Conservation (phyloP, 2,888 invertebrate genomes). For the Dilophus febrilis region DNA sequence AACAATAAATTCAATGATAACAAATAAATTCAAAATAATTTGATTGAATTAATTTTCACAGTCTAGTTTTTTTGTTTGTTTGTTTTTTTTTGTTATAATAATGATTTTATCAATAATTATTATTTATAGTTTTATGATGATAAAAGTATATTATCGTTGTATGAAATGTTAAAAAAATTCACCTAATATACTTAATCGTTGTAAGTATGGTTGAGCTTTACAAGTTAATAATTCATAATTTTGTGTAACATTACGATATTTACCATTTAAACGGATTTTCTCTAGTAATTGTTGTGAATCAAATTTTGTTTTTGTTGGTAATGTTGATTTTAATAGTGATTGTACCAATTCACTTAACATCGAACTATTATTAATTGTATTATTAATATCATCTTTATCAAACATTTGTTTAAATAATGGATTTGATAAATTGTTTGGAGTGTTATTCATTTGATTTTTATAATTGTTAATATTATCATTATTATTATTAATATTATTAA, state of each 20-base stretch:
- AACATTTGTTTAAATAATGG: neutral
- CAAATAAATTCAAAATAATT: no score
- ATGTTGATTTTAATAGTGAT: conserved; percentile 36
- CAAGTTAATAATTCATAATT: conserved; percentile 59
- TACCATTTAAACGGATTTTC: conserved; percentile 46
- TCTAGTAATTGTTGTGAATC: conserved; percentile 57
- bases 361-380: conserved; percentile 14
- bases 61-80: no score
- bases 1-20: no score
- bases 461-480: no score
- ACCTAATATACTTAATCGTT: conserved; percentile 59
- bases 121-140: no score
- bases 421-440: conserved; percentile 23
- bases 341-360: conserved; percentile 40
- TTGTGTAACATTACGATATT: conserved; percentile 39
- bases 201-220: conserved; percentile 62
- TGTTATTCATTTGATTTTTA: conserved; percentile 11
- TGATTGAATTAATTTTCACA: no score
- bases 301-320: conserved; percentile 37
- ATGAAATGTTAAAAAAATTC: conserved; percentile 48
- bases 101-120: no score
- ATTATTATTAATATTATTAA: no score
- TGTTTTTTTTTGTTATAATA: no score
- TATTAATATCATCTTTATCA: neutral
- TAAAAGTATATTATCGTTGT: no score